Evolutionary conservation across 2,797 vertebrate genomes (phyloP), one percentile per base, ranked within the genome.

Genomic region (Erithacus rubecula): DNA sequence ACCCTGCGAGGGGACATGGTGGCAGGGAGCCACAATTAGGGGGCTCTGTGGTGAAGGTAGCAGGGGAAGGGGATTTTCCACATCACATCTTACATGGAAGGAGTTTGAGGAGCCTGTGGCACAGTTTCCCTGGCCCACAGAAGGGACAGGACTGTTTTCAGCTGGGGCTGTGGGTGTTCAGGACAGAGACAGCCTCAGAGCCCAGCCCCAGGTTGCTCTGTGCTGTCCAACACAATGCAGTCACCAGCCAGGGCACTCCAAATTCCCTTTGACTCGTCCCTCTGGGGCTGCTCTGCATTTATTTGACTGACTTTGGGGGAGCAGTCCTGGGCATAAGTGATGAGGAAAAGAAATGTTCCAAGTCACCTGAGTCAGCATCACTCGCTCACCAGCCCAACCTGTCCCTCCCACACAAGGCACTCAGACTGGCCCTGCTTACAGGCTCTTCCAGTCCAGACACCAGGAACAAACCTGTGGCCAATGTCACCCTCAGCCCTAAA

Each of bases 361-460:
- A 83, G 95, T 74, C 75, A 55, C 68, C 64, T 37, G 75, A 92
- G 60, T 43, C 87, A 87, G 52, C 71, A 77, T 5, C 80, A 36
- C 32, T 53, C 34, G 16, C 26, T 19, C 75, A 70, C 4, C 46
- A 87, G 47, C 60, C 39, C 13, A 79, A 27, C 36, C 41, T 41
- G 46, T 55, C n/a, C 44, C 20, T 86, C 70, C 69, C n/a, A 74
- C 82, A 67, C 23, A 5, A 29, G 52, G 56, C 34, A 15, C 75
- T 30, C 11, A 17, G 52, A 30, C 29, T 79, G 72, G 55, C 52
- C 17, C n/a, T 23, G 55, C 51, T 39, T 6, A 32, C 27, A 19
- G 70, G 53, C 51, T 90, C 18, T 53, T 37, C 78, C 74, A 82
- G 67, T 8, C 52, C 5, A 13, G 51, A 51, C 52, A 59, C 36